Evolutionary conservation across 2,888 invertebrate species (phyloP).

Genomic region (Pilophorus perplexus): DNA sequence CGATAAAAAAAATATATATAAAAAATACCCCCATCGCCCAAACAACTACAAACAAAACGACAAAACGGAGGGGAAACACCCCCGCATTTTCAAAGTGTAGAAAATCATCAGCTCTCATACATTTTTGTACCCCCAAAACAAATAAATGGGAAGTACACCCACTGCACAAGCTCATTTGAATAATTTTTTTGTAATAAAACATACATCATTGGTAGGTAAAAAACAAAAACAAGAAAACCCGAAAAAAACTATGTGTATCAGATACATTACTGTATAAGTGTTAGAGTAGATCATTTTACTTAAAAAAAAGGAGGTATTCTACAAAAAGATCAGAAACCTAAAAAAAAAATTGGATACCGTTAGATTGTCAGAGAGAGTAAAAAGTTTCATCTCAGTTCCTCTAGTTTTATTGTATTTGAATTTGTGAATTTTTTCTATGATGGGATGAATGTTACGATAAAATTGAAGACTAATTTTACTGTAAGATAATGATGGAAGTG

Average conservation of each 20-base stretch:
- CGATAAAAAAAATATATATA: no score
- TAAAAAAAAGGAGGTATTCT: background rate
- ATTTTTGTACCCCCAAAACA: no score
- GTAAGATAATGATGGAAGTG: conserved; percentile 35
- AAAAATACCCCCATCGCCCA: no score
- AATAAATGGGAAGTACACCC: background rate
- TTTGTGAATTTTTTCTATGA: no score
- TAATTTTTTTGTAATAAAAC: background rate
- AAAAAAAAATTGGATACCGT: background rate
- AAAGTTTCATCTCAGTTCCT: conserved; percentile 21
- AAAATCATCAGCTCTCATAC: background rate
- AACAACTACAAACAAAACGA: no score
- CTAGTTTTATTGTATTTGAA: conserved; percentile 23
- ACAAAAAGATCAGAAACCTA: background rate
- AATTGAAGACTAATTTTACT: conserved; percentile 33
- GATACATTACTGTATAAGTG: conserved; percentile 17
- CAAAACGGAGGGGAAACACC: no score
- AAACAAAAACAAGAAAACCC: background rate
- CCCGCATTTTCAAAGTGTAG: no score
- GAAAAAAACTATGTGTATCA: conserved; percentile 5
- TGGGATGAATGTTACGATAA: conserved; percentile 17
- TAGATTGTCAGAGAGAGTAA: background rate
- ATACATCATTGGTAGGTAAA: no score
- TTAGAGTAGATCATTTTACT: conserved; percentile 31
- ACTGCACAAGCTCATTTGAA: conserved; percentile 13